Percentiles rank a stretch among this genome's conserved stretches.
Evolutionary conservation across 2,113 vertebrate species (phyloP).

Genomic region (Myodes glareolus): DNA sequence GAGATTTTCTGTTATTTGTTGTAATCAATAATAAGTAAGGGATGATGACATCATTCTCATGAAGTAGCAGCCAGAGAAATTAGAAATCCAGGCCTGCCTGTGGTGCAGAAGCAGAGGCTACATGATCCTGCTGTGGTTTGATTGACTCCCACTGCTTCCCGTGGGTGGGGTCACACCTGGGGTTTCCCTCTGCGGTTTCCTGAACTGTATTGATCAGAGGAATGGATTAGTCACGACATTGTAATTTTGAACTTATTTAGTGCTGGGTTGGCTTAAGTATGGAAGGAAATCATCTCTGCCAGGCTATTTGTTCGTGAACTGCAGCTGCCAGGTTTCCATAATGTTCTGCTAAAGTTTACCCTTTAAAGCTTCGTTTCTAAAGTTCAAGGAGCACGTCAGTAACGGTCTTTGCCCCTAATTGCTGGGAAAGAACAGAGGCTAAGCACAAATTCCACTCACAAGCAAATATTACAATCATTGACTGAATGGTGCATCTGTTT

Average conservation of each 20-base stretch:
- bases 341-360: background rate
- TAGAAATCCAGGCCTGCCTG: background rate
- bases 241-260: slow-evolving; percentile 10
- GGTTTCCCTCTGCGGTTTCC: background rate
- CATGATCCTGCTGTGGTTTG: background rate
- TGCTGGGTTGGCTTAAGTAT: background rate
- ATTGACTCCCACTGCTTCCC: background rate
- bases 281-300: background rate
- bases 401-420: background rate
- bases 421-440: background rate
- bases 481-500: background rate
- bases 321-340: background rate
- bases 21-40: background rate
- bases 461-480: background rate
- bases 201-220: background rate
- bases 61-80: background rate
- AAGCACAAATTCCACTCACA: background rate
- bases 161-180: background rate
- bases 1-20: background rate
- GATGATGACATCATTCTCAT: background rate
- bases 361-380: background rate
- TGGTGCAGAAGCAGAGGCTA: background rate
- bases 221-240: background rate
- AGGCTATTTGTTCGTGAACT: background rate
- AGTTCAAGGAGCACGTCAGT: background rate